Conservation (phyloP, 2,888 invertebrate genomes). For the Hypomecis atomaria region DNA sequence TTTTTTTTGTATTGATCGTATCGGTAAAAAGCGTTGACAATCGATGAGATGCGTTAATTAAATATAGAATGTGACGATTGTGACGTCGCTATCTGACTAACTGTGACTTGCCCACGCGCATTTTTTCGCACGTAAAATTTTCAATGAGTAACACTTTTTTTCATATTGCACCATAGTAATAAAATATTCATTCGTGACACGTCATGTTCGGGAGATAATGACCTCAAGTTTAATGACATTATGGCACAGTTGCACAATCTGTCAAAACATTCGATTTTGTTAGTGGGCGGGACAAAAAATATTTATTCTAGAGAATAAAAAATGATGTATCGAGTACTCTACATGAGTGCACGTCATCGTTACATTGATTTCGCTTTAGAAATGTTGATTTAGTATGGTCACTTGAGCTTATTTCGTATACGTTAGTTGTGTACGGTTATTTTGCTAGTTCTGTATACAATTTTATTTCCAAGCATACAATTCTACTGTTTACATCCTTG, state of each 20-base stretch:
- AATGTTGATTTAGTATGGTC: background rate
- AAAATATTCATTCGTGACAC: constrained; percentile 24
- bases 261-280: constrained; percentile 23
- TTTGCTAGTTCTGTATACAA: too few species aligned
- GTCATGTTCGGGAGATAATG: constrained; percentile 45
- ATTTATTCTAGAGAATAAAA: constrained; percentile 11
- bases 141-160: constrained; percentile 61
- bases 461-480: too few species aligned
- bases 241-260: constrained; percentile 43
- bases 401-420: background rate
- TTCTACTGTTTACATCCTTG: too few species aligned
- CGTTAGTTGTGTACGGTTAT: too few species aligned
- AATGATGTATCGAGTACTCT: constrained; percentile 4
- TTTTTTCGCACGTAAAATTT: constrained; percentile 57
- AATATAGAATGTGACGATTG: constrained; percentile 42
- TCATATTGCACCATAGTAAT: constrained; percentile 55
- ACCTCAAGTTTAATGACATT: constrained; percentile 52
- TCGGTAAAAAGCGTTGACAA: background rate
- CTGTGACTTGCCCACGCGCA: constrained; percentile 63
- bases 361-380: background rate
- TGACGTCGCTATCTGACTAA: constrained; percentile 61
- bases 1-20: background rate
- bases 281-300: constrained; percentile 24
- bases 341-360: constrained; percentile 2
- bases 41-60: constrained; percentile 24